A percentile compares a stretch with the other conserved stretches of the same genome.
phyloP scores from a whole-genome alignment of 2,797 vertebrate genomes.

The Trachops cirrhosus region DNA sequence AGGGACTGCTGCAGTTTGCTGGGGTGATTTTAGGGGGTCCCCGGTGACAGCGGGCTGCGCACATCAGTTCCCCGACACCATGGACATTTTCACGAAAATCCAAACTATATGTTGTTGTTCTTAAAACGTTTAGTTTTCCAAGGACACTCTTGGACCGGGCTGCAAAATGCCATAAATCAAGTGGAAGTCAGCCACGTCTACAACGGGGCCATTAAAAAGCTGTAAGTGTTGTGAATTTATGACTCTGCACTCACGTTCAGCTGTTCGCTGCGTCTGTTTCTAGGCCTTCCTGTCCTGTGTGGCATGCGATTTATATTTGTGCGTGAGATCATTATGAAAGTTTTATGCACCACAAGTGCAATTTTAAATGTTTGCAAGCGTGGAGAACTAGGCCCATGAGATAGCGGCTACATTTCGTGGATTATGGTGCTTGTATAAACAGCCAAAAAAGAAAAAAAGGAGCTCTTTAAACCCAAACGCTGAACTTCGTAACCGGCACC shows the following conservation, averaged over 20 bases:
- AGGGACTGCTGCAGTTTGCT: background rate
- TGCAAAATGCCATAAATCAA: constrained; percentile 80
- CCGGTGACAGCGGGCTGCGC: background rate
- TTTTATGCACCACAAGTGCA: constrained; percentile 81
- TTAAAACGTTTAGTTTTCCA: constrained; percentile 73
- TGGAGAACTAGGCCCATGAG: constrained; percentile 78
- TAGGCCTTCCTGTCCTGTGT: constrained; percentile 74
- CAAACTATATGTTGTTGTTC: constrained; percentile 6
- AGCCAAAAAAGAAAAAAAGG: constrained; percentile 64
- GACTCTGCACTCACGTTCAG: constrained; percentile 74
- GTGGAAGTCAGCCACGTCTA: constrained; percentile 80
- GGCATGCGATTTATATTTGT: constrained; percentile 81
- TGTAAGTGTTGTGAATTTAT: constrained; percentile 80
- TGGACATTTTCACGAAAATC: background rate
- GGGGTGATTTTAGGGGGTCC: background rate
- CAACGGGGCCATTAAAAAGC: constrained; percentile 79
- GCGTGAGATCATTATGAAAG: constrained; percentile 83
- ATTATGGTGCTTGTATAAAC: constrained; percentile 71
- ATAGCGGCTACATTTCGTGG: constrained; percentile 74
- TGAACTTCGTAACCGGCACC: background rate
- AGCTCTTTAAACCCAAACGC: background rate
- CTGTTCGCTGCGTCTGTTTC: constrained; percentile 78
- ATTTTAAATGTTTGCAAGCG: constrained; percentile 81
- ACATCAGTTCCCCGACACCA: background rate
- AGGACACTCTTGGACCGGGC: constrained; percentile 69